phyloP scores from a whole-genome alignment of 2,888 invertebrate genomes.

The Epinotia demarniana region DNA sequence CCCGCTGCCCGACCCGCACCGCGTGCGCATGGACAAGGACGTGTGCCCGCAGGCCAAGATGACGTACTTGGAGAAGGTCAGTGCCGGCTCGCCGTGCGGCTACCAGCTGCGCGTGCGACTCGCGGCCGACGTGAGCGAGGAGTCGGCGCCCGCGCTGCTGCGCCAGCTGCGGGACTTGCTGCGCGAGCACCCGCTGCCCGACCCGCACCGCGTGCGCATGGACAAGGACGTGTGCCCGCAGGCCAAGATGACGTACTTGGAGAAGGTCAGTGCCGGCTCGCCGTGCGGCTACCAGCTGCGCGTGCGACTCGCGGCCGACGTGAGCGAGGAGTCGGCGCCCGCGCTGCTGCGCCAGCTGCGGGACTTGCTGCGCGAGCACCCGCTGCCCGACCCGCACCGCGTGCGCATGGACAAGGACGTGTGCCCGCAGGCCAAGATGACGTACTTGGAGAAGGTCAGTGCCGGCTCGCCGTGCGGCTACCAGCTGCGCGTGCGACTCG shows the following conservation, averaged over 20 bases:
- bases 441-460: constrained; percentile 85
- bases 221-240: constrained; percentile 78
- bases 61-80: constrained; percentile 84
- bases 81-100: no score
- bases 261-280: no score
- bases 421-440: constrained; percentile 79
- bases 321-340: constrained; percentile 62
- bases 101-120: constrained; percentile 83
- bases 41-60: constrained; percentile 80
- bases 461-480: no score
- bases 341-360: constrained; percentile 68
- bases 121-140: constrained; percentile 66
- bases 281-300: constrained; percentile 80
- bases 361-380: constrained; percentile 54
- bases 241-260: constrained; percentile 79
- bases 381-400: constrained; percentile 50
- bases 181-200: constrained; percentile 49
- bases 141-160: constrained; percentile 66
- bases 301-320: constrained; percentile 76
- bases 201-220: constrained; percentile 67
- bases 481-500: constrained; percentile 81
- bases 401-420: constrained; percentile 75
- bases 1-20: constrained; percentile 50
- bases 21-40: constrained; percentile 71
- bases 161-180: constrained; percentile 63